Evolutionary conservation across 1,140 invertebrate species (phyloP), one percentile per base, ranked within the genome.

Genomic region (Drosophila nikananu): DNA sequence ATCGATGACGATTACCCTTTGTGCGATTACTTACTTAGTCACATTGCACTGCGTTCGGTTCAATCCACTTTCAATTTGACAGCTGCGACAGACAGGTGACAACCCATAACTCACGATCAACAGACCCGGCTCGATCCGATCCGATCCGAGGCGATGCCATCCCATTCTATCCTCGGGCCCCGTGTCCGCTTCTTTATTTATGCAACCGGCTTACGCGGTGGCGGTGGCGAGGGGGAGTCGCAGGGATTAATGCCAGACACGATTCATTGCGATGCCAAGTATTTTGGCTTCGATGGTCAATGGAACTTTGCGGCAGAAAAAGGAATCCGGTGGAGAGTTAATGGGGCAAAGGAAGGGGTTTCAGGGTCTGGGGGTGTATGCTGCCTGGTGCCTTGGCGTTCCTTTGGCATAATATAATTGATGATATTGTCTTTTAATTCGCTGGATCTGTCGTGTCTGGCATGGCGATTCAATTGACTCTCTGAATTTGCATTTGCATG

Each of bases 341-440:
- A 49, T 25, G 25, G 21, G 17, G 21, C 3, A 6, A 57, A 57
- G 54, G 54, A 57, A 25, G 54, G 35, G 54, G 21, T 12, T 10
- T 17, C n/a, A 6, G 61, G 19, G n/a, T 32, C 23, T 21, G 48
- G 51, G 64, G 30, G 23, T 25, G 2, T 6, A 5, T 27, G 27
- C 0, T 30, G 27, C 25, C 17, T n/a, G 52, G 41, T 23, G 65
- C 46, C 46, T 51, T 59, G 73, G 55, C 55, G 67, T 81, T 77
- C 68, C 73, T 80, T 80, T 75, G 73, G 70, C 84, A 92, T 86
- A 92, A 89, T 86, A 83, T 92, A 92, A 92, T 92, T 92, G 82
- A 92, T 92, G 87, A 81, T 92, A 92, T 92, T 92, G 91, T 91
- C 77, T 92, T 92, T 92, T 92, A 92, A 92, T 92, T 92, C 91